phyloP scores from a whole-genome alignment of 2,113 vertebrate species.

The Ochotona curzoniae region DNA sequence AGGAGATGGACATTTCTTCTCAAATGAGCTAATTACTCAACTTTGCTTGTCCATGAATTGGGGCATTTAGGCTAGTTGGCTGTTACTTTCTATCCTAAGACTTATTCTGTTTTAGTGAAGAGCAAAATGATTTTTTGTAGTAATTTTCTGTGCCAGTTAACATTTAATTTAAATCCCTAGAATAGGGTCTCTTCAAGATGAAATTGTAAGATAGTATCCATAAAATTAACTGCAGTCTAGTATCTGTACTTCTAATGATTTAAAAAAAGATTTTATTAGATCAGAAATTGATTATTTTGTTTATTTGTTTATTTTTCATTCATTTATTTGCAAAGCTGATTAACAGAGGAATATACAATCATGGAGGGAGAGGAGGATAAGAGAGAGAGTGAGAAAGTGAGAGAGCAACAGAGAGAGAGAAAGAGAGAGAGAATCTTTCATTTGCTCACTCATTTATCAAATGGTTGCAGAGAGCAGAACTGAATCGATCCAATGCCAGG shows the following conservation, averaged over 20 bases:
- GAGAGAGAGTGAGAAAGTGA: no score
- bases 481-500: no score
- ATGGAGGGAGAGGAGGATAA: no score
- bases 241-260: slow-evolving; percentile 9
- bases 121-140: not conserved
- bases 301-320: no score
- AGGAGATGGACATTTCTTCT: not conserved
- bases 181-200: not conserved
- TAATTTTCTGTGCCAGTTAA: not conserved
- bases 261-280: slow-evolving; percentile 4
- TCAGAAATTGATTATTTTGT: not conserved
- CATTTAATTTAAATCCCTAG: not conserved
- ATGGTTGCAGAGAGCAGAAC: no score
- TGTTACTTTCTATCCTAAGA: slow-evolving; percentile 38
- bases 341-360: no score
- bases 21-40: not conserved
- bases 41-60: not conserved
- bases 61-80: not conserved
- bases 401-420: no score
- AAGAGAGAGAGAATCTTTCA: no score
- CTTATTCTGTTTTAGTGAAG: not conserved
- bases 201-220: not conserved
- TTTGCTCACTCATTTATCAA: no score
- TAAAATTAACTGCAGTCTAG: not conserved
- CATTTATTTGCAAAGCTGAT: no score